These are phyloP conservation scores for Rhizomys pruinosus DNA, from an alignment of 2,113 vertebrate genomes.

Conservation along the genomic window DNA sequence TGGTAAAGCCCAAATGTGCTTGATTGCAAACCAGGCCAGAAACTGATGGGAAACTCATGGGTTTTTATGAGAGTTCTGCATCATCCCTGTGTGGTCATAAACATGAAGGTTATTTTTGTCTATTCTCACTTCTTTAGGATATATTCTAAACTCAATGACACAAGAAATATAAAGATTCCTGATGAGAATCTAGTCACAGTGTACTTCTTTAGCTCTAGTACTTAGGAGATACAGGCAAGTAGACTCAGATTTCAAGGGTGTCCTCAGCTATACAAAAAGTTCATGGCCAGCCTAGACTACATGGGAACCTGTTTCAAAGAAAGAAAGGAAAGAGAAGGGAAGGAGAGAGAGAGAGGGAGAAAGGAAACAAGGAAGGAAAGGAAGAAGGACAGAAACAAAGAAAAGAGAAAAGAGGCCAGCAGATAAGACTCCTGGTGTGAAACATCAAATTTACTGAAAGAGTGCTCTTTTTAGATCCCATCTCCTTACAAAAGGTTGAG, in stretches of 20 bases:
- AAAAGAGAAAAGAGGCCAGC: background rate
- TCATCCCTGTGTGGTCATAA: background rate
- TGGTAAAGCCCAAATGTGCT: background rate
- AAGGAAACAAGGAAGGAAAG: accelerated
- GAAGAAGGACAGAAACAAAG: too few species aligned
- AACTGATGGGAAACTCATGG: accelerated
- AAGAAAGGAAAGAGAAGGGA: too few species aligned
- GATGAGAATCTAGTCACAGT: background rate
- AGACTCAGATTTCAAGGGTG: background rate
- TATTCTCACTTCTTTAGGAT: background rate
- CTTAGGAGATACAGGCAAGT: background rate
- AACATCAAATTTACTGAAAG: background rate
- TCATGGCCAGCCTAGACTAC: background rate
- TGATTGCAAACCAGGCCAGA: background rate
- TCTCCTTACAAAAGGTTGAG: background rate
- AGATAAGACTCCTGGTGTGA: background rate
- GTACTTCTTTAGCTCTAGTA: background rate
- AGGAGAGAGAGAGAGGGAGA: too few species aligned
- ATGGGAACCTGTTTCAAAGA: too few species aligned
- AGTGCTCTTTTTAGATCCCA: background rate
- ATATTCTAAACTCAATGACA: background rate
- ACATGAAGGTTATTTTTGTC: background rate
- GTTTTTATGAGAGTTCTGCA: background rate
- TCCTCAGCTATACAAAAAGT: background rate
- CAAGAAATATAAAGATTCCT: background rate